Evolutionary conservation across 1,140 invertebrate genomes (phyloP).

Genomic region (Rhopalosiphum padi): DNA sequence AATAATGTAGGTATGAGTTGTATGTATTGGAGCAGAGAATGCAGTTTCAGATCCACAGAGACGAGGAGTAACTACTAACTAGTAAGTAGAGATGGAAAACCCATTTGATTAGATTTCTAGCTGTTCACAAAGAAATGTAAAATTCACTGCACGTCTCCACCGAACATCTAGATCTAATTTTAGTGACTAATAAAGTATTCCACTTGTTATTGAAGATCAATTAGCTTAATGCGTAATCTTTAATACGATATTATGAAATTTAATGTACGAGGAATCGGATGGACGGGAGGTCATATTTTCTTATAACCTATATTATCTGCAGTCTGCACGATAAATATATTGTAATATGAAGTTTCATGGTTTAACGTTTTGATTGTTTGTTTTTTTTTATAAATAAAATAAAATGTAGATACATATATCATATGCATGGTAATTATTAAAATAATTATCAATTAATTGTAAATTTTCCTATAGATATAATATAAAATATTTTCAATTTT

Average conservation of each 20-base stretch:
- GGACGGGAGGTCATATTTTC: not conserved
- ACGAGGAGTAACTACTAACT: not conserved
- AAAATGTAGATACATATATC: not conserved
- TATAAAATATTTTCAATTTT: not conserved
- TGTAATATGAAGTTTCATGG: not conserved
- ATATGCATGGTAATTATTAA: not conserved
- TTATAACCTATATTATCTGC: not conserved
- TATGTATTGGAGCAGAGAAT: not conserved
- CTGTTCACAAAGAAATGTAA: not conserved
- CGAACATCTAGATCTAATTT: not conserved
- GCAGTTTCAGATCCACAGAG: not conserved
- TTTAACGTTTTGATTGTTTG: not conserved
- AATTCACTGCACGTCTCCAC: not conserved
- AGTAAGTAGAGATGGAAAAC: not conserved
- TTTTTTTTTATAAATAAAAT: not conserved
- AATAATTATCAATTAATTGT: not conserved
- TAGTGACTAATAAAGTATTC: not conserved
- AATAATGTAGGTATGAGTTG: not conserved
- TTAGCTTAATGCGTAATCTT: not conserved
- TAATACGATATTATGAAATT: not conserved
- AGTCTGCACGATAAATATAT: not conserved
- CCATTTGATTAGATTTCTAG: not conserved
- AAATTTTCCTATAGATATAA: not conserved
- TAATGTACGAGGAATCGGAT: not conserved
- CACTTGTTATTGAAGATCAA: not conserved